Percentiles rank a stretch among this genome's conserved stretches.
These are phyloP conservation scores for Paramormyrops kingsleyae DNA, from an alignment of 2,113 vertebrate species.

Conservation along the genomic window DNA sequence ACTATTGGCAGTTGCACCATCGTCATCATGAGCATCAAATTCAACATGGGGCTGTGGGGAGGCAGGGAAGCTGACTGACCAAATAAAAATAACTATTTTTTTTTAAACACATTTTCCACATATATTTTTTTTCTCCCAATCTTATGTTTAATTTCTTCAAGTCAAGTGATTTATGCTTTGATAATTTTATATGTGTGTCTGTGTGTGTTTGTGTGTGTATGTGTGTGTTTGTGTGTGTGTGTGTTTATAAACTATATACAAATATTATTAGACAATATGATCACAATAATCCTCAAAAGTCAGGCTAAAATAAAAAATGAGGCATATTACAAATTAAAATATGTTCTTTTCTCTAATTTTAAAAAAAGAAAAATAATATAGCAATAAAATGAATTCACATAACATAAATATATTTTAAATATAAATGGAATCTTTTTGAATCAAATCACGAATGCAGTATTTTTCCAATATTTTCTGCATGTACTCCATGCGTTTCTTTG, in stretches of 20 bases:
- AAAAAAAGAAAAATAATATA: slow-evolving; percentile 54
- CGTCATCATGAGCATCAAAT: not conserved
- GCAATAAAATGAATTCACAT: slow-evolving; percentile 27
- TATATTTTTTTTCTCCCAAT: not conserved
- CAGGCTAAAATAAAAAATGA: slow-evolving; percentile 49
- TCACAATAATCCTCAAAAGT: slow-evolving; percentile 54
- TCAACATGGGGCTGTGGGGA: not conserved
- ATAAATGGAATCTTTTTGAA: not conserved
- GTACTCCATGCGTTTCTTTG: not conserved
- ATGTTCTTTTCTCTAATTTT: slow-evolving; percentile 58
- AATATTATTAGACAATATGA: slow-evolving; percentile 23
- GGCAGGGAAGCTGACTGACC: not conserved
- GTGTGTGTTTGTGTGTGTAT: too few species aligned
- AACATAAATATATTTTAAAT: slow-evolving; percentile 14
- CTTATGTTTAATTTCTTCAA: not conserved
- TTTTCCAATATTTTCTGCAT: not conserved
- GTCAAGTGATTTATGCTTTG: slow-evolving; percentile 36
- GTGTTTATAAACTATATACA: slow-evolving; percentile 14
- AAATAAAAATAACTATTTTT: slow-evolving; percentile 28
- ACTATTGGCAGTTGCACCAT: not conserved
- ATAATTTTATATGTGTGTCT: slow-evolving; percentile 12
- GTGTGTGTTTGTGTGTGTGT: too few species aligned
- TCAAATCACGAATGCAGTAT: not conserved
- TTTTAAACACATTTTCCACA: not conserved
- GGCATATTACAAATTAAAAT: slow-evolving; percentile 56